A percentile compares a stretch with the other conserved stretches of the same genome.
Conservation (phyloP, 2,888 invertebrate species). For the Acleris literana region DNA sequence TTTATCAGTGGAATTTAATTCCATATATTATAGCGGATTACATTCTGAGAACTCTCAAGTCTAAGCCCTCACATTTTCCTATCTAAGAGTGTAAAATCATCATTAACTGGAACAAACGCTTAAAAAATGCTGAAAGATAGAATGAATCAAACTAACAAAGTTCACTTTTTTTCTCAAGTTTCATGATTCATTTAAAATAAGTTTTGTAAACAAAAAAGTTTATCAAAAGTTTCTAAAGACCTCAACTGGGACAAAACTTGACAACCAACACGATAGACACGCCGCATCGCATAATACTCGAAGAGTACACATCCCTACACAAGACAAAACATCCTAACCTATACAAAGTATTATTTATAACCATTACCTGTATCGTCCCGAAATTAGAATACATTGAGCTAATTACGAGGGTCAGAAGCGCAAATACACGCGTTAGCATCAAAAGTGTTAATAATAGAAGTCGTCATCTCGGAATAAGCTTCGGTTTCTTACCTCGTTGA, state of each 20-base stretch:
- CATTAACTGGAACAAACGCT: not conserved
- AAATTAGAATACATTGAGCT: conserved; percentile 38
- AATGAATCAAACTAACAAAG: conserved; percentile 2
- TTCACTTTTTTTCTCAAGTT: not conserved
- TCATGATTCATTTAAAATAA: conserved; percentile 5
- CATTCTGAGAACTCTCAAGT: too few species aligned
- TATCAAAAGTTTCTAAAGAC: conserved; percentile 24
- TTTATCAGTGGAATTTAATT: too few species aligned
- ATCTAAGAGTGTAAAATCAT: too few species aligned
- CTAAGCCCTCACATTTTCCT: too few species aligned
- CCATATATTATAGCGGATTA: too few species aligned
- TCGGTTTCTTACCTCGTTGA: conserved; percentile 82
- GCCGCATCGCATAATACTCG: conserved; percentile 31
- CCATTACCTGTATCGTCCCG: conserved; percentile 48
- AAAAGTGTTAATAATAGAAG: conserved; percentile 66
- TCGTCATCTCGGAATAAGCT: conserved; percentile 69
- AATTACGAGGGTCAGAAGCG: conserved; percentile 46
- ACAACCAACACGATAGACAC: conserved; percentile 1
- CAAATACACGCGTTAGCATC: conserved; percentile 49
- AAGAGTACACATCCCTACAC: conserved; percentile 51
- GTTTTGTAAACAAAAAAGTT: conserved; percentile 27
- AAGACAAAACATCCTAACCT: conserved; percentile 73
- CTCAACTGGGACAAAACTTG: not conserved
- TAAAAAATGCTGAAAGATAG: not conserved
- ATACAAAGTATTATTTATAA: conserved; percentile 74